Evolutionary conservation across 2,888 invertebrate species (phyloP).

Genomic region (Elysia crispata): DNA sequence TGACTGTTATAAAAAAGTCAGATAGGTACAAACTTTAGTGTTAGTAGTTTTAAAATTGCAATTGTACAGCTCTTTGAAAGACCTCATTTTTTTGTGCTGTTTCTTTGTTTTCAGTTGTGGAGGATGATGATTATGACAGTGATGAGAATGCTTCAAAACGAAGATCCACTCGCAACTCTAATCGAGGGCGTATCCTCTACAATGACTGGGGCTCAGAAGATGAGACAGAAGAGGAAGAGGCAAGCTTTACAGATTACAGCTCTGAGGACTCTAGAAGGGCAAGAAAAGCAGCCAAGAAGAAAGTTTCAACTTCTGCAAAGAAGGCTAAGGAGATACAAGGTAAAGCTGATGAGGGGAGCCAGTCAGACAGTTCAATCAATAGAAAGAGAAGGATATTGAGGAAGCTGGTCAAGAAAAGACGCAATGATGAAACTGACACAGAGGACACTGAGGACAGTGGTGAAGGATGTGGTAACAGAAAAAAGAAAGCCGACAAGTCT

Average conservation of each 20-base stretch:
- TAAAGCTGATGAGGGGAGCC: conserved; percentile 1
- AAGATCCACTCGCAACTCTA: conserved; percentile 57
- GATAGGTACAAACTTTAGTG: too few relatives aligned
- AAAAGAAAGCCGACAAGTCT: conserved; percentile 42
- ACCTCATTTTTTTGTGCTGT: too few relatives aligned
- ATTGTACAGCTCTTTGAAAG: too few relatives aligned
- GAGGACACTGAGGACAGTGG: conserved; percentile 13
- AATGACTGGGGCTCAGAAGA: conserved; percentile 64
- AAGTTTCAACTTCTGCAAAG: neutral
- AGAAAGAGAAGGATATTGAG: conserved; percentile 42
- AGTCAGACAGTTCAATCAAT: conserved; percentile 44
- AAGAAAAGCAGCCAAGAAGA: conserved; percentile 25
- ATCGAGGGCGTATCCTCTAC: conserved; percentile 59
- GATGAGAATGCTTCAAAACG: conserved; percentile 58
- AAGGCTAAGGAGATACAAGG: neutral
- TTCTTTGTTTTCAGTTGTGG: conserved; percentile 68
- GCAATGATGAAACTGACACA: conserved; percentile 38
- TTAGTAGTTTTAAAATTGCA: too few relatives aligned
- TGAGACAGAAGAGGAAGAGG: conserved; percentile 55
- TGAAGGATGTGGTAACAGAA: neutral
- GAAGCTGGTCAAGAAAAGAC: conserved; percentile 50
- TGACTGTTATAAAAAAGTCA: too few relatives aligned
- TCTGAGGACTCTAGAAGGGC: conserved; percentile 46
- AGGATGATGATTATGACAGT: conserved; percentile 68
- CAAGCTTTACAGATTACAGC: conserved; percentile 53